These are phyloP conservation scores for Candoia aspera DNA, from an alignment of 2,113 vertebrate species.

Conservation along the genomic window DNA sequence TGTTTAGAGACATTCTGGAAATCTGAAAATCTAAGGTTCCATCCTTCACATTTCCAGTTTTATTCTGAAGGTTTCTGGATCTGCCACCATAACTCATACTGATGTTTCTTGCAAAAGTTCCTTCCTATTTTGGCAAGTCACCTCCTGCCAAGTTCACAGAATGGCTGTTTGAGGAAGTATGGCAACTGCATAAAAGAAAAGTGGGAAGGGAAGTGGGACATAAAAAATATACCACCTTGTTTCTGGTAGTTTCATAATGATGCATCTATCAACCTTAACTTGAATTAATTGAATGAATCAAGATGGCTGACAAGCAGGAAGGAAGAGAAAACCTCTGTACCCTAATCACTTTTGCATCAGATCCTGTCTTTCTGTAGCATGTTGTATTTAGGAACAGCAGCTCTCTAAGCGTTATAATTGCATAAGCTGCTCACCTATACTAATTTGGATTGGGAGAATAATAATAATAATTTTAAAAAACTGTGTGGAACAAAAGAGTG, in stretches of 20 bases:
- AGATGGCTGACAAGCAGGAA: neutral
- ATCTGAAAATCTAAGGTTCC: neutral
- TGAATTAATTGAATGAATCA: slow-evolving; percentile 4
- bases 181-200: neutral
- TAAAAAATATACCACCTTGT: neutral
- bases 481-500: neutral
- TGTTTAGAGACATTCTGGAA: neutral
- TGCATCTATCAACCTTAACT: neutral
- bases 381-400: neutral
- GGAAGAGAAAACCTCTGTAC: neutral
- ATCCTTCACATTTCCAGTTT: neutral
- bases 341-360: slow-evolving; percentile 5
- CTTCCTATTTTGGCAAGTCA: neutral
- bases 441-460: neutral
- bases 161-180: neutral
- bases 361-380: no score
- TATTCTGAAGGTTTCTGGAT: neutral
- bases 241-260: neutral
- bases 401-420: neutral
- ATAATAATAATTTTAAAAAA: neutral
- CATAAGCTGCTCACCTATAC: neutral
- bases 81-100: neutral
- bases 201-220: neutral
- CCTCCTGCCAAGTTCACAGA: neutral
- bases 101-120: neutral